A percentile compares a stretch with the other conserved stretches of the same genome.
Evolutionary conservation across 2,797 vertebrate genomes (phyloP).

Genomic region (Gallinago stenura): DNA sequence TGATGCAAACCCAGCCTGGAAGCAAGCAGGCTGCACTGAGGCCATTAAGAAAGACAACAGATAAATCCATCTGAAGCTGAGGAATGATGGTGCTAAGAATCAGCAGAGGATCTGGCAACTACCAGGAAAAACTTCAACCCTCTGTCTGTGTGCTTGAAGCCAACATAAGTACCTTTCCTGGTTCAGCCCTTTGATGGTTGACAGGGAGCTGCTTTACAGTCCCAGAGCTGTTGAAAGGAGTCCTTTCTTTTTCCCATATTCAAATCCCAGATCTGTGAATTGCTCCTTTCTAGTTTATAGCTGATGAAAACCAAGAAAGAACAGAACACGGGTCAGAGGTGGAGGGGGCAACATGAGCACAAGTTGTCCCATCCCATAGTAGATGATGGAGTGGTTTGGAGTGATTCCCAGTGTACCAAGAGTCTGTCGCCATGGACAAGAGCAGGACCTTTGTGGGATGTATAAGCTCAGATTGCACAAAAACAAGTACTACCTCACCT

Average conservation of each 20-base stretch:
- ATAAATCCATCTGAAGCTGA: background rate
- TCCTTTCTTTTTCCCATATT: background rate
- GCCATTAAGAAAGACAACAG: background rate
- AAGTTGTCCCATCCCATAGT: background rate
- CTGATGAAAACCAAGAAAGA: background rate
- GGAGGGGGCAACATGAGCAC: background rate
- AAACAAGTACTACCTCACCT: background rate
- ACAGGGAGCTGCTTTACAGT: background rate
- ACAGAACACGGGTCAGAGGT: background rate
- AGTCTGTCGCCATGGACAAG: background rate
- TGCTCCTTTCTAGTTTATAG: background rate
- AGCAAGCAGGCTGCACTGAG: background rate
- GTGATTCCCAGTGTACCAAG: background rate
- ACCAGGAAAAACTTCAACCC: background rate
- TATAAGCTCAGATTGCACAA: background rate
- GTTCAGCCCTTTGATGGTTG: slow-evolving; percentile 21
- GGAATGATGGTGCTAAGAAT: background rate
- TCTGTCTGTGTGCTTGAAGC: background rate
- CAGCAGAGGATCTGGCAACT: background rate
- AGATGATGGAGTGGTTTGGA: background rate
- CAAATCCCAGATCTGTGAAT: background rate
- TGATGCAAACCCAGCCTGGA: background rate
- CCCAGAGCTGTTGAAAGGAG: background rate
- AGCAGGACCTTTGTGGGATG: background rate
- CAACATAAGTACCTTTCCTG: background rate